These are phyloP conservation scores for Seriola rivoliana DNA, from an alignment of 2,113 vertebrate species.

Conservation along the genomic window DNA sequence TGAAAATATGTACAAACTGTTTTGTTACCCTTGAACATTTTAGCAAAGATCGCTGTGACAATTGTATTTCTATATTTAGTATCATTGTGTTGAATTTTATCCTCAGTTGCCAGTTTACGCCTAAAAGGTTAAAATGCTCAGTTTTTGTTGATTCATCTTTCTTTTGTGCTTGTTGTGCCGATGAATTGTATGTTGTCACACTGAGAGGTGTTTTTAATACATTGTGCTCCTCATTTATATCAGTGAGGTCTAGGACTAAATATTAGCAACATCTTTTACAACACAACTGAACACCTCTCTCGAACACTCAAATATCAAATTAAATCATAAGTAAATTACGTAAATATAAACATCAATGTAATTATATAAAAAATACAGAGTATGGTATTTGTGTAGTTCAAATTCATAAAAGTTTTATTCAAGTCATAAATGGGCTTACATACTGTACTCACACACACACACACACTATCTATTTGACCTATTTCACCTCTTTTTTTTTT, in stretches of 20 bases:
- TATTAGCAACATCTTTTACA: too few species aligned
- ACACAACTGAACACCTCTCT: too few species aligned
- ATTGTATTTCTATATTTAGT: neutral
- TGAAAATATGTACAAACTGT: constrained; percentile 10
- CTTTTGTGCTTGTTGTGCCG: neutral
- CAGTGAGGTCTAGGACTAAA: neutral
- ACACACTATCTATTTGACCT: too few species aligned
- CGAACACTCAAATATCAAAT: too few species aligned
- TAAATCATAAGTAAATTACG: too few species aligned
- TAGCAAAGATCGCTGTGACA: neutral
- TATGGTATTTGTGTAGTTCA: too few species aligned
- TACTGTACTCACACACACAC: too few species aligned
- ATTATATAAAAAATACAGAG: too few species aligned
- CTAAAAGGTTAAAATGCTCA: neutral
- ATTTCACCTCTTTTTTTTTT: too few species aligned
- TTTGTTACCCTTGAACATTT: constrained; percentile 13
- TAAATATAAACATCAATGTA: too few species aligned
- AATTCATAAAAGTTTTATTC: too few species aligned
- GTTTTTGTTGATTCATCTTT: neutral
- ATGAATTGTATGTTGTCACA: neutral
- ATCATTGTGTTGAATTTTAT: neutral
- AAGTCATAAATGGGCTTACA: too few species aligned
- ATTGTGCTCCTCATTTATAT: neutral
- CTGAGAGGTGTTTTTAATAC: neutral
- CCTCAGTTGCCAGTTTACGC: neutral